Conservation (phyloP, 1,140 invertebrate genomes). For the Eubasilissa regina region DNA sequence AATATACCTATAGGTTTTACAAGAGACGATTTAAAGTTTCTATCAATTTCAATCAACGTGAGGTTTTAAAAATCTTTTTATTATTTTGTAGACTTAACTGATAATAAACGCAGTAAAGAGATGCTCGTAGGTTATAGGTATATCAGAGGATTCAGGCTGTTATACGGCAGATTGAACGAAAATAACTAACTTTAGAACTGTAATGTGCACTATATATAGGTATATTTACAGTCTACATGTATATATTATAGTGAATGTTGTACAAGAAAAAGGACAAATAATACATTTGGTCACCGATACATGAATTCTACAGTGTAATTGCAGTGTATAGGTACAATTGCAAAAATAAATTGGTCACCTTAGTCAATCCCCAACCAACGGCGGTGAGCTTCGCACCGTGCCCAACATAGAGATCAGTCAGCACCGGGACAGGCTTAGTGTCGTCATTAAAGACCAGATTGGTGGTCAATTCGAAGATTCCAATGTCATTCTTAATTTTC, state of each 20-base stretch:
- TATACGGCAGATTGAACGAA: background rate
- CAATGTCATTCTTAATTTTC: constrained; percentile 46
- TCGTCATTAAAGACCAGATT: constrained; percentile 6
- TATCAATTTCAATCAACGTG: background rate
- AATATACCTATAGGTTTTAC: background rate
- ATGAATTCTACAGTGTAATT: too few relatives aligned
- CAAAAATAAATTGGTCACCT: constrained; percentile 45
- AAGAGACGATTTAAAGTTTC: background rate
- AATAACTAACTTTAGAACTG: background rate
- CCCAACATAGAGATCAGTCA: constrained; percentile 62
- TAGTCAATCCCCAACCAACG: constrained; percentile 70
- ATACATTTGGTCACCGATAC: too few relatives aligned
- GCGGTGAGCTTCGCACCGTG: constrained; percentile 61
- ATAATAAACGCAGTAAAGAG: too few relatives aligned
- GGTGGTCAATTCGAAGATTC: constrained; percentile 24
- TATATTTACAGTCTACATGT: too few relatives aligned
- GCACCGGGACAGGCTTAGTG: constrained; percentile 46
- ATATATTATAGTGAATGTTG: too few relatives aligned
- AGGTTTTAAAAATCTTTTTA: background rate
- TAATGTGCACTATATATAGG: too few relatives aligned
- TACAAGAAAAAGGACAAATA: too few relatives aligned
- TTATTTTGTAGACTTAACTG: background rate
- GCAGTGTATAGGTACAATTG: too few relatives aligned
- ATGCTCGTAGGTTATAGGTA: too few relatives aligned
- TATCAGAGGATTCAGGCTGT: too few relatives aligned